phyloP scores from a whole-genome alignment of 2,888 invertebrate species.

The Galerucella calmariensis region DNA sequence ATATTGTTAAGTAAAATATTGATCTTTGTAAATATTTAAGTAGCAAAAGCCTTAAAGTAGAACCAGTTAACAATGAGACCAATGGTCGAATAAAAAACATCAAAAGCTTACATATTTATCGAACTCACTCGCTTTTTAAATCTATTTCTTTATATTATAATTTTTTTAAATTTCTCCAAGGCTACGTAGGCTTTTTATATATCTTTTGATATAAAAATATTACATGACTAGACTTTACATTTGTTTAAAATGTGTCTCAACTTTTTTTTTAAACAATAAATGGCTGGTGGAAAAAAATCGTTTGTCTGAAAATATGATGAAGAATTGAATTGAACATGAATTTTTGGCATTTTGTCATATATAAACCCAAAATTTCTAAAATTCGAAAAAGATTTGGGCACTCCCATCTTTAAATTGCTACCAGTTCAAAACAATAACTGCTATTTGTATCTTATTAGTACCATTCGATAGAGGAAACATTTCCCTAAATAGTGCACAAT shows the following conservation, averaged over 20 bases:
- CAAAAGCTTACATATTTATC: background rate
- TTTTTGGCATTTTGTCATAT: no score
- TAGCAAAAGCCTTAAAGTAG: background rate
- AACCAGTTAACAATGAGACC: background rate
- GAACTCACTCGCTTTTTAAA: background rate
- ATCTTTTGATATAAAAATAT: background rate
- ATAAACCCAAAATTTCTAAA: no score
- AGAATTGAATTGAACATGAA: no score
- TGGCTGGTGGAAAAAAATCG: no score
- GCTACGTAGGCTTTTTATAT: background rate
- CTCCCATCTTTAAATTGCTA: no score
- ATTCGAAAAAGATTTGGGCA: no score
- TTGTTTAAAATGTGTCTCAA: background rate
- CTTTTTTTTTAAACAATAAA: background rate
- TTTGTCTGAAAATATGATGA: no score
- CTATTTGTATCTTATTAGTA: no score
- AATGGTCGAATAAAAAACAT: background rate
- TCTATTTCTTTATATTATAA: background rate
- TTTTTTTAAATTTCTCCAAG: background rate
- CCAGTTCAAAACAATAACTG: no score
- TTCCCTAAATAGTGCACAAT: no score
- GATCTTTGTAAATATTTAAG: background rate
- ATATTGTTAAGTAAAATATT: constrained; percentile 2
- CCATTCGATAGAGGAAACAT: no score
- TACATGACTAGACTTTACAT: background rate